Conservation (phyloP, 2,888 invertebrate genomes). For the Microctonus aethiopoides region DNA sequence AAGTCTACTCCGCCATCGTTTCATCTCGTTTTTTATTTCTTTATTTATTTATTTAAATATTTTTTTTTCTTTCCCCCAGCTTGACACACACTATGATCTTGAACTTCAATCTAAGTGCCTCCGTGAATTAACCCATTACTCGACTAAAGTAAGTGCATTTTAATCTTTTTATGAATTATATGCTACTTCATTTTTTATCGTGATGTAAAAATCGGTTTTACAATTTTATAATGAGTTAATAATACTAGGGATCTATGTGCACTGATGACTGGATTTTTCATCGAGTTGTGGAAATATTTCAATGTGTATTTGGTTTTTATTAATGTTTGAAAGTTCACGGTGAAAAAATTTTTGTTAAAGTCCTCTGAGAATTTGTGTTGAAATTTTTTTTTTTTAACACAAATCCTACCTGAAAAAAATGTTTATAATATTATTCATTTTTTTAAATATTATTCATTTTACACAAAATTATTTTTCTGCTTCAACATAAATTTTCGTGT, state of each 20-base stretch:
- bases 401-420: too few relatives aligned
- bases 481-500: too few relatives aligned
- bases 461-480: too few relatives aligned
- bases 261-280: not conserved
- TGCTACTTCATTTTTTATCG: conserved; percentile 20
- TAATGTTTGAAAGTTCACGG: too few relatives aligned
- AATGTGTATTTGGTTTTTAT: too few relatives aligned
- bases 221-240: conserved; percentile 20
- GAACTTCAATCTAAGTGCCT: conserved; percentile 20
- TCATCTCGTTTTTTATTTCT: not conserved
- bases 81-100: not conserved
- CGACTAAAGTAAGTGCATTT: conserved; percentile 10
- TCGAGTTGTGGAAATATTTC: too few relatives aligned
- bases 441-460: too few relatives aligned
- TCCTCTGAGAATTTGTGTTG: too few relatives aligned
- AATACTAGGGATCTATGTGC: not conserved
- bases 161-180: conserved; percentile 24
- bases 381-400: too few relatives aligned
- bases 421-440: too few relatives aligned
- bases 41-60: not conserved
- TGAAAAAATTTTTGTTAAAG: too few relatives aligned
- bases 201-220: conserved; percentile 5
- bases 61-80: not conserved
- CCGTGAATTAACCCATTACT: conserved; percentile 23
- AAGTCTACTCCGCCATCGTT: conserved; percentile 9